These are phyloP conservation scores for Volucella inflata DNA, from an alignment of 2,888 invertebrate species.

Conservation along the genomic window DNA sequence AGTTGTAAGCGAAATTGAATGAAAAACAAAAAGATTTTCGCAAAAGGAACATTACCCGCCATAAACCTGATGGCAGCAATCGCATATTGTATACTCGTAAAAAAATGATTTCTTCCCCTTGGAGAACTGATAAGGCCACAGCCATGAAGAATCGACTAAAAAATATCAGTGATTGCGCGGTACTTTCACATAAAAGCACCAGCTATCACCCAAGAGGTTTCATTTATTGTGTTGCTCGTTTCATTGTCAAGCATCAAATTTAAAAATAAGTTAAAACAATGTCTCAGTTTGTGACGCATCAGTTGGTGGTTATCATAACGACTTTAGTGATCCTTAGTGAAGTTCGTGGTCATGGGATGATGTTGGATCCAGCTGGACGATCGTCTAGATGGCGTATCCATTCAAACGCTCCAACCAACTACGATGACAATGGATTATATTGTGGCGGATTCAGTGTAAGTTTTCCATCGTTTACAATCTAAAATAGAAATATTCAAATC, in stretches of 20 bases:
- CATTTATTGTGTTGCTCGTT: constrained; percentile 37
- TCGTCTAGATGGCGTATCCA: constrained; percentile 84
- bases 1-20: neutral
- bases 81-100: constrained; percentile 19
- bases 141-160: constrained; percentile 24
- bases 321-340: constrained; percentile 16
- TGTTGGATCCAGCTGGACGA: constrained; percentile 84
- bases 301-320: constrained; percentile 22
- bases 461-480: constrained; percentile 19
- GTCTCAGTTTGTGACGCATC: constrained; percentile 21
- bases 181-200: constrained; percentile 54
- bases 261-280: constrained; percentile 25
- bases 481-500: neutral
- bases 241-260: constrained; percentile 38
- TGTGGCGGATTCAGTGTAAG: constrained; percentile 84
- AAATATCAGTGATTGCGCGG: constrained; percentile 11
- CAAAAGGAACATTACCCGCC: constrained; percentile 4
- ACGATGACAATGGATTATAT: constrained; percentile 84
- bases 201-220: constrained; percentile 10
- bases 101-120: constrained; percentile 37
- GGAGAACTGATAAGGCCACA: constrained; percentile 45
- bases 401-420: constrained; percentile 82
- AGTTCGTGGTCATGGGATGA: constrained; percentile 83
- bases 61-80: constrained; percentile 48
- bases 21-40: constrained; percentile 20